Evolutionary conservation across 2,888 invertebrate species (phyloP).

Genomic region (Halictus ligatus): DNA sequence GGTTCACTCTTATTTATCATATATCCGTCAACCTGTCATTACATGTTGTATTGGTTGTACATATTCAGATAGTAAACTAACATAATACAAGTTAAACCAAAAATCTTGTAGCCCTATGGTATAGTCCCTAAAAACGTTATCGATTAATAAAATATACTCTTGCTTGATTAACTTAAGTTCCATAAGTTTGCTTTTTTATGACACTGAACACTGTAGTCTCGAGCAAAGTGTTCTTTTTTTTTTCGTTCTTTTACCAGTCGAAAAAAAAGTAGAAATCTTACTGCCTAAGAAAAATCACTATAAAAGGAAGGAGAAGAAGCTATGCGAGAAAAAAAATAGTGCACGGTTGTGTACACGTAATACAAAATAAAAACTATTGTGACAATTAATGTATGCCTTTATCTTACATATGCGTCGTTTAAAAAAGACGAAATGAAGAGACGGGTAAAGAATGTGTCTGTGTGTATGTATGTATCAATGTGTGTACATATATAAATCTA

Average conservation of each 20-base stretch:
- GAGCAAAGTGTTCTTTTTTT: slow-evolving; percentile 46
- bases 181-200: slow-evolving; percentile 58
- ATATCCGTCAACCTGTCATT: slow-evolving; percentile 66
- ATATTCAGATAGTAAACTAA: slow-evolving; percentile 80
- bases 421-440: slow-evolving; percentile 24
- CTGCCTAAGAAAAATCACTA: slow-evolving; percentile 43
- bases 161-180: slow-evolving; percentile 55
- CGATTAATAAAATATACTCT: slow-evolving; percentile 53
- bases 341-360: slow-evolving; percentile 60
- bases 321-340: slow-evolving; percentile 45
- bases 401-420: slow-evolving; percentile 61
- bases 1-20: slow-evolving; percentile 66
- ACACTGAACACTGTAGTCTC: slow-evolving; percentile 57
- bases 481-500: slow-evolving; percentile 48
- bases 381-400: slow-evolving; percentile 54
- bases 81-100: slow-evolving; percentile 74
- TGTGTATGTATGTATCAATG: neutral
- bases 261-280: slow-evolving; percentile 52
- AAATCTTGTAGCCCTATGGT: slow-evolving; percentile 69
- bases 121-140: slow-evolving; percentile 33
- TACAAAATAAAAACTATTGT: slow-evolving; percentile 56
- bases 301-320: slow-evolving; percentile 29
- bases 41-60: slow-evolving; percentile 77
- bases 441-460: slow-evolving; percentile 43
- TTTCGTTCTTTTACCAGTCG: slow-evolving; percentile 15